Evolutionary conservation across 2,888 invertebrate species (phyloP).

Genomic region (Margaritifera margaritifera): DNA sequence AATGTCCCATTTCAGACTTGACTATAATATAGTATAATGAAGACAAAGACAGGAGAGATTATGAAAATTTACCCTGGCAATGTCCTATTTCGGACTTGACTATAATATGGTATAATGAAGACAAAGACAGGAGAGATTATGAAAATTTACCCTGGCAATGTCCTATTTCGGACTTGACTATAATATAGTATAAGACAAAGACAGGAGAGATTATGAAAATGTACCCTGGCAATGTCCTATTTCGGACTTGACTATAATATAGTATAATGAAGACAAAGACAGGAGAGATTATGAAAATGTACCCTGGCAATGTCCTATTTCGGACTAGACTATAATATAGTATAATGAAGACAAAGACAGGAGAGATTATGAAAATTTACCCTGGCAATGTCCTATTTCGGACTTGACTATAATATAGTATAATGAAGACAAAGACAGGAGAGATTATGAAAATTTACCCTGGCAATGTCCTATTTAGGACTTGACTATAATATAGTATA

Average conservation of each 20-base stretch:
- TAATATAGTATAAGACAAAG: neutral
- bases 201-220: neutral
- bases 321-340: conserved; percentile 14
- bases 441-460: conserved; percentile 30
- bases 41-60: neutral
- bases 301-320: conserved; percentile 36
- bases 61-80: conserved; percentile 34
- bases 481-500: too few relatives aligned
- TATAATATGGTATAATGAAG: neutral
- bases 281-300: conserved; percentile 2
- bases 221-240: conserved; percentile 48
- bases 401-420: too few relatives aligned
- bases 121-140: neutral
- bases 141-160: conserved; percentile 35
- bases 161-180: conserved; percentile 27
- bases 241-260: conserved; percentile 42
- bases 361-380: conserved; percentile 20
- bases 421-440: neutral
- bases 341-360: neutral
- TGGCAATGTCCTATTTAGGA: conserved; percentile 31
- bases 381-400: conserved; percentile 34
- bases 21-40: too few relatives aligned
- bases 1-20: conserved; percentile 32
- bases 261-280: too few relatives aligned
- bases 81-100: conserved; percentile 28